Evolutionary conservation across 1,140 invertebrate species (phyloP).

Genomic region (Drosophila parvula): DNA sequence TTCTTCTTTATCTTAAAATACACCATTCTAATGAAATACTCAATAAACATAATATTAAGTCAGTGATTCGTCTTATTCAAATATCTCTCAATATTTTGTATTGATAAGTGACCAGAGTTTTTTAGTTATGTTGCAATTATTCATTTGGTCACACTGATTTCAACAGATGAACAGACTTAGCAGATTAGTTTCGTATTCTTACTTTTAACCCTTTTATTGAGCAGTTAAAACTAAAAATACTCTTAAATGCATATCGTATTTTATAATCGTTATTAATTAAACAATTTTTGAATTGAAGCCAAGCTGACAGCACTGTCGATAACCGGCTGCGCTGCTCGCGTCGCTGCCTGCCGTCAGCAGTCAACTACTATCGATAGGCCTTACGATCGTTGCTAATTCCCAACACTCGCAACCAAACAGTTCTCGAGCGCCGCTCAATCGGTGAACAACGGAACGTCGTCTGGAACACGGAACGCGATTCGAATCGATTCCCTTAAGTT

Average conservation of each 20-base stretch:
- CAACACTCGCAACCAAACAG: conserved; percentile 49
- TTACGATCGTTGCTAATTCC: conserved; percentile 53
- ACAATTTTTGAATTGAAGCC: not conserved
- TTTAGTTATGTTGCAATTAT: not conserved
- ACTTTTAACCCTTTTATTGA: too few relatives aligned
- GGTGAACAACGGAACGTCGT: conserved; percentile 44
- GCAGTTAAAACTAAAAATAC: too few relatives aligned
- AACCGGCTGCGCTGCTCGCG: conserved; percentile 18
- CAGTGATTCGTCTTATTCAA: too few relatives aligned
- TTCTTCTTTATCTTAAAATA: too few relatives aligned
- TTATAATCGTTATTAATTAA: not conserved
- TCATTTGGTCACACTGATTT: not conserved
- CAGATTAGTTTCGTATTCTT: not conserved
- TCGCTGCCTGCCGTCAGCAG: conserved; percentile 8
- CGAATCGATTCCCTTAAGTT: conserved; percentile 24
- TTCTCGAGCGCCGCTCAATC: conserved; percentile 73
- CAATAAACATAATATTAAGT: too few relatives aligned
- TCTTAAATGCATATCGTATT: not conserved
- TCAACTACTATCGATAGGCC: conserved; percentile 76
- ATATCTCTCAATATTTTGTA: too few relatives aligned
- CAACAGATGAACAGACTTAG: not conserved
- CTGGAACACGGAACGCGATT: not conserved
- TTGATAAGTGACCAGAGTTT: not conserved
- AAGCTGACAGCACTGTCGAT: conserved; percentile 18
- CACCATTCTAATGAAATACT: too few relatives aligned